These are phyloP conservation scores for Trissolcus brochymenae DNA, from an alignment of 2,888 invertebrate species.

Conservation along the genomic window DNA sequence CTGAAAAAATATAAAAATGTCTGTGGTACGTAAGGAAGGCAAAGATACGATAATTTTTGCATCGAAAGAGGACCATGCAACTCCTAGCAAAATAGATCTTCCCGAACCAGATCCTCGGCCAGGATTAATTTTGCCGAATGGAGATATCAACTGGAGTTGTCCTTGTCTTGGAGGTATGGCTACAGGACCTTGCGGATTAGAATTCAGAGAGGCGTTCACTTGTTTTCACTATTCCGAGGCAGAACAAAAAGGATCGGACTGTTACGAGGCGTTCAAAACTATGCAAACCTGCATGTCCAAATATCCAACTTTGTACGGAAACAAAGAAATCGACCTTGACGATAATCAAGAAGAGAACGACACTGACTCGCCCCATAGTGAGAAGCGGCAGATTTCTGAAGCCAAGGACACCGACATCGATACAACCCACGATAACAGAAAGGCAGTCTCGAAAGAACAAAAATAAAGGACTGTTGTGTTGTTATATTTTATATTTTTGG, in stretches of 20 bases:
- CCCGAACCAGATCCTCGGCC: constrained; percentile 86
- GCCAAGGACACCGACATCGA: neutral
- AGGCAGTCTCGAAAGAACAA: neutral
- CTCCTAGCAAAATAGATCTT: constrained; percentile 82
- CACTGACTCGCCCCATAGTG: constrained; percentile 6
- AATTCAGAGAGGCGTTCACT: constrained; percentile 95
- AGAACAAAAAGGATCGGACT: constrained; percentile 95
- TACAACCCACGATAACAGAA: neutral
- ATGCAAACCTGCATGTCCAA: constrained; percentile 94
- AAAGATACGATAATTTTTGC: constrained; percentile 92
- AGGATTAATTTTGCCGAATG: constrained; percentile 89
- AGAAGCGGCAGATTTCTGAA: constrained; percentile 11
- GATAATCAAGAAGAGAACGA: constrained; percentile 25
- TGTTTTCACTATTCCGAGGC: constrained; percentile 95
- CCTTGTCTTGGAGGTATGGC: constrained; percentile 99
- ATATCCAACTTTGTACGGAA: constrained; percentile 80
- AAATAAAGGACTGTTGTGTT: neutral
- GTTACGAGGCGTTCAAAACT: constrained; percentile 90
- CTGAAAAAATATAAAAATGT: constrained; percentile 64
- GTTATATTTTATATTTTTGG: constrained; percentile 7
- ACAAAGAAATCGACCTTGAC: constrained; percentile 24
- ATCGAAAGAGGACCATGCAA: constrained; percentile 85
- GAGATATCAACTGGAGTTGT: constrained; percentile 97
- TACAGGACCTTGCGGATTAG: constrained; percentile 94
- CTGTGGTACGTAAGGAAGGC: constrained; percentile 77